Base-by-base conservation (phyloP, 2,113 vertebrate species). In the Leptobrachium ailaonicum region DNA sequence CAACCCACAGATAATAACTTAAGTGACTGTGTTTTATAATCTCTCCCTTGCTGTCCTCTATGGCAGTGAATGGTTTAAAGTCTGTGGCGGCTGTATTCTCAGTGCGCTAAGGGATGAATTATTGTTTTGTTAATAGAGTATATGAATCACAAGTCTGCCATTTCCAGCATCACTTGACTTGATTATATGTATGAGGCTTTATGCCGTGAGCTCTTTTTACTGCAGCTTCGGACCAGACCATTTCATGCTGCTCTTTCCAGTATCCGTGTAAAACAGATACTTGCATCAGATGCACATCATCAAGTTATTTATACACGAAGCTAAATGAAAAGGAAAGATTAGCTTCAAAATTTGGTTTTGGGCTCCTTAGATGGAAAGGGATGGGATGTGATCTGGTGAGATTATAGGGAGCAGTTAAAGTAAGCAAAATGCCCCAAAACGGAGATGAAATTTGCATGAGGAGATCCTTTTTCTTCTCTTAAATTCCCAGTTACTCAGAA, bases 121-220 rank as follows among this genome's bases (percentile, higher is more conserved):
- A 32, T 50, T 60, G 13, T 69, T 69, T 44, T 69, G 75, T 69
- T 69, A 44, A 69, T 56, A 43, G 41, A 60, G 50, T 8, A 53
- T 69, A 60, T 69, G 43, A 70, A 69, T 71, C 76, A 77, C 42
- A 42, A 77, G 41, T n/a, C 53, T 69, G 42, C 44, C 66, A n/a
- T 54, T 66, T 40, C 7, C 45, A 13, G 75, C 12, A 12, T 69
- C 66, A 68, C 8, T 54, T 43, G 62, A 64, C 20, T 64, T 64
- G 8, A 2, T n/a, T 7, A 4, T 67, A 66, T 44, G 41, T 47
- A 45, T 64, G 14, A 64, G 20, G n/a, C 6, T 32, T 6, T 64
- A 20, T 40, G 67, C 75, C 44, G 54, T 7, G 54, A 70, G 75
- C 67, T 60, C n/a, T 41, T 45, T 8, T 11, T 11, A 45, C 10